Base-by-base conservation (phyloP, 2,888 invertebrate genomes). In the Drosophila gaucha region DNA sequence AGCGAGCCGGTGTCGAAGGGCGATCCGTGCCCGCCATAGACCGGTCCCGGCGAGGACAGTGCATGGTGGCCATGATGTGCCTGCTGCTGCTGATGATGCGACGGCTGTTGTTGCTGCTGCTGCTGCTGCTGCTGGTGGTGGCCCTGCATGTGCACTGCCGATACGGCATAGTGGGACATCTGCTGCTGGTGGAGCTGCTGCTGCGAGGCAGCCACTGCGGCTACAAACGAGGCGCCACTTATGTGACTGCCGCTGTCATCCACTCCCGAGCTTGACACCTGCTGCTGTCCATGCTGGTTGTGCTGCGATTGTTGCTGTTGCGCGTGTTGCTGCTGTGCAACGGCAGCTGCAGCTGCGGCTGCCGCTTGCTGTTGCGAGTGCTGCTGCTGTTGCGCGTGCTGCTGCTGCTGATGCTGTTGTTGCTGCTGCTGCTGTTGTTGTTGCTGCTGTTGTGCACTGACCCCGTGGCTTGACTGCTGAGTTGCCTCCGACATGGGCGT, bases 81-180 rank as follows among this genome's bases (percentile, higher is more conserved):
- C 97, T 33, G 97, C 97, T 82, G 98, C 39, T 80, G 78, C 10
- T 78, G 78, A 16, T 69, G 70, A 1, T 89, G 54, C n/a, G 20
- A 39, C 8, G 73, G 79, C 2, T 75, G 78, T 8, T 72, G 75
- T 1, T 68, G 77, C 44, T 87, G 89, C 16, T 87, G 85, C 16
- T 87, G 85, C 14, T 88, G 88, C 20, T 87, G 86, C 2, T 85
- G 88, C 38, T 86, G 89, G 14, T 79, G 80, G 0, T 62, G 70
- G 39, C 89, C 89, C 62, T 91, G 90, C 82, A 92, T 89, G 26
- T 92, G 92, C 28, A 92, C 91, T 16, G 89, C 84, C 3, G 91
- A 84, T 0, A 91, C 90, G 5, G 90, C 85, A 43, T 90, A 91
- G 31, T 91, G 91, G 1, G 90, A 84, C 67, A 89, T 76, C 0